These are phyloP conservation scores for Melanerpes formicivorus DNA, from an alignment of 2,113 vertebrate genomes.

Conservation along the genomic window DNA sequence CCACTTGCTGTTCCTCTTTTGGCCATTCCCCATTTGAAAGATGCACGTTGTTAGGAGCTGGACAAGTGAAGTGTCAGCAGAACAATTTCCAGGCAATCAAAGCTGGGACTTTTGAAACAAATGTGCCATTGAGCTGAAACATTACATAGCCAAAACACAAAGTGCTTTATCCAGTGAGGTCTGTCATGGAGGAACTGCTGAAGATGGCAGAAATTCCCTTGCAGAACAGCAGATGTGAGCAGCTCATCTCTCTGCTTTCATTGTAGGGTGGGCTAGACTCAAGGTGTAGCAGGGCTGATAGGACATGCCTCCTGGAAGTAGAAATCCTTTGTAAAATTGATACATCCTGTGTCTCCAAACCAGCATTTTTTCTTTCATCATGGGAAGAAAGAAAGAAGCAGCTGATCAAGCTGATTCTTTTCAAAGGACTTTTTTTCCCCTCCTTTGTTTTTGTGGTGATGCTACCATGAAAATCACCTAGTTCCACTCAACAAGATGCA, in stretches of 20 bases:
- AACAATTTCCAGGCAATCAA: not conserved
- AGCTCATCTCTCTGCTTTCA: not conserved
- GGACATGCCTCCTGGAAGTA: not conserved
- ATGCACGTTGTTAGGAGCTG: not conserved
- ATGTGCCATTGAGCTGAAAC: not conserved
- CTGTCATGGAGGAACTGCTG: not conserved
- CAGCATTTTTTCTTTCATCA: too few species aligned
- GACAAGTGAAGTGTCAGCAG: not conserved
- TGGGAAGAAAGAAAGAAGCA: too few species aligned
- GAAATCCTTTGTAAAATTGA: not conserved
- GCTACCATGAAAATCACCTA: not conserved
- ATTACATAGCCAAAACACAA: fast-evolving
- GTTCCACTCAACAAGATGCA: not conserved
- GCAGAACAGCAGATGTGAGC: not conserved
- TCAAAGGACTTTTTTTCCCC: too few species aligned
- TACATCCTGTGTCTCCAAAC: not conserved
- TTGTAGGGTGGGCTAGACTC: not conserved
- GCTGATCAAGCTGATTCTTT: too few species aligned
- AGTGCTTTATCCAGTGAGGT: not conserved
- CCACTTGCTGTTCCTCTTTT: not conserved
- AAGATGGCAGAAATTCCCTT: not conserved
- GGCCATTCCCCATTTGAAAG: not conserved
- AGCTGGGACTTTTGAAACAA: not conserved
- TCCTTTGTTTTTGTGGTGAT: not conserved
- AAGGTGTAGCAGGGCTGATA: not conserved